These are phyloP conservation scores for Litocranius walleri DNA, from an alignment of 2,113 vertebrate genomes.

Conservation along the genomic window DNA sequence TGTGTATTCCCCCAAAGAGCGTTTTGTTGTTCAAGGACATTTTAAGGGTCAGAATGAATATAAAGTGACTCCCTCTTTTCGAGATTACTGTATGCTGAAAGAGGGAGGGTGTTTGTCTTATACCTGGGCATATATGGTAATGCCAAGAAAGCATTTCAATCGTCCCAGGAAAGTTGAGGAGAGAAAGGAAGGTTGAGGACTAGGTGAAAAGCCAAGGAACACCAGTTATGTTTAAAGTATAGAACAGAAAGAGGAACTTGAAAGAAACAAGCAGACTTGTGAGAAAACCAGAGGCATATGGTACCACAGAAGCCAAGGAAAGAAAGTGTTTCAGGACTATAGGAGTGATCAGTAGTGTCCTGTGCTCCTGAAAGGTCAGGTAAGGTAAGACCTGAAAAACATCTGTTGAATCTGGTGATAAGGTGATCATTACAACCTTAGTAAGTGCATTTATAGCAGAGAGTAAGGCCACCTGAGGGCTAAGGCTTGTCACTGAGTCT, in stretches of 20 bases:
- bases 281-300: neutral
- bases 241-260: conserved; percentile 2
- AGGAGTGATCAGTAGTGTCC: neutral
- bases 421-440: neutral
- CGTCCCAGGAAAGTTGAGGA: neutral
- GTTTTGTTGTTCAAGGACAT: neutral
- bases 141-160: neutral
- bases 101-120: neutral
- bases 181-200: neutral
- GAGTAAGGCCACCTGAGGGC: neutral
- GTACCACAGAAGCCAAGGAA: conserved; percentile 2
- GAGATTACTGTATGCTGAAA: neutral
- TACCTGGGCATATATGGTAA: neutral
- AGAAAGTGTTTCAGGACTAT: conserved; percentile 15
- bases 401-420: neutral
- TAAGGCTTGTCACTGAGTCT: neutral
- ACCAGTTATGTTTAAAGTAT: neutral
- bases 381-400: conserved; percentile 23
- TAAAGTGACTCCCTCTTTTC: neutral
- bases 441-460: neutral
- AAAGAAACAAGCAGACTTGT: neutral
- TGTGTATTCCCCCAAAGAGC: neutral
- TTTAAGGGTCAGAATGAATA: neutral
- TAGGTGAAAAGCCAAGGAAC: neutral
- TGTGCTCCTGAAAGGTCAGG: neutral